Percentiles rank a stretch among this genome's conserved stretches.
Evolutionary conservation across 2,797 vertebrate genomes (phyloP).

Genomic region (Eulemur rubriventer): DNA sequence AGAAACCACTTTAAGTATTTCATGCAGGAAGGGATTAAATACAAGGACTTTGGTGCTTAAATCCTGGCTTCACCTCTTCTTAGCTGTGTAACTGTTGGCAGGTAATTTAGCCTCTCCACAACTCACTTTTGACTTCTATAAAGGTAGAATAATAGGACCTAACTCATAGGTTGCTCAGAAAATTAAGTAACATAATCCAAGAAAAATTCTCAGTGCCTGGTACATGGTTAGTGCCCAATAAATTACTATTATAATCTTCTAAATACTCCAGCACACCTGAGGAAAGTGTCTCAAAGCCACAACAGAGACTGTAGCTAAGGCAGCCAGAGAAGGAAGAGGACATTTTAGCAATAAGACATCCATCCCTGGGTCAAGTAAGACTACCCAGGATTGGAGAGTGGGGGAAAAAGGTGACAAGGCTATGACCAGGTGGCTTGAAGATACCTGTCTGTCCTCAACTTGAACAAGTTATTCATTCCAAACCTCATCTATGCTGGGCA

Average conservation of each 20-base stretch:
- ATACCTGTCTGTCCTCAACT: background rate
- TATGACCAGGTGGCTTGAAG: background rate
- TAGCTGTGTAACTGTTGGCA: background rate
- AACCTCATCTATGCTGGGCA: background rate
- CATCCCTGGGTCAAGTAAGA: background rate
- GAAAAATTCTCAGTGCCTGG: background rate
- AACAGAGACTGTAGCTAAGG: background rate
- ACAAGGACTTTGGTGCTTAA: background rate
- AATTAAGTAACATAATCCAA: background rate
- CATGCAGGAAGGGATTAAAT: background rate
- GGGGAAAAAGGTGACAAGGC: fast-evolving
- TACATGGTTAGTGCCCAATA: background rate
- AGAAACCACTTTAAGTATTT: background rate
- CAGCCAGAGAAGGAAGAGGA: background rate
- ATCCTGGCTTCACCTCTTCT: background rate
- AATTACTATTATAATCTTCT: background rate
- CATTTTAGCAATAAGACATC: background rate
- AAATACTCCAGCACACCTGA: background rate
- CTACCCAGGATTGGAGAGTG: background rate
- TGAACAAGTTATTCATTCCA: too few species aligned
- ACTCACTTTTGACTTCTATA: background rate
- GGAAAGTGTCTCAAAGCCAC: background rate
- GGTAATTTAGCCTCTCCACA: background rate
- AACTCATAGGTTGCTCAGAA: background rate
- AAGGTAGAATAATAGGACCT: background rate